Conservation (phyloP, 1,140 invertebrate genomes). For the Drosophila suzukii region DNA sequence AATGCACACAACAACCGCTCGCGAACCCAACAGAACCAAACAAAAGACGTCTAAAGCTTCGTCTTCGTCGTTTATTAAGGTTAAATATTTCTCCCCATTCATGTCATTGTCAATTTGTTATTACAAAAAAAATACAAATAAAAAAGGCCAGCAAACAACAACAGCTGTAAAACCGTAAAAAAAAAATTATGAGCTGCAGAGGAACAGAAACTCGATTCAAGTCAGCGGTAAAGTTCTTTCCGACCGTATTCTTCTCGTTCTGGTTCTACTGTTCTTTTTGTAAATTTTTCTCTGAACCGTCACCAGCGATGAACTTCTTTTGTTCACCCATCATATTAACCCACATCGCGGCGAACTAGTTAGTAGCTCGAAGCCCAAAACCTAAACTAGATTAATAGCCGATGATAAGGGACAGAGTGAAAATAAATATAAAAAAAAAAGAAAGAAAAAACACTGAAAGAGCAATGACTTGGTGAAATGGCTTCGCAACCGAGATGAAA, state of each 20-base stretch:
- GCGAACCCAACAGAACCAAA: constrained; percentile 34
- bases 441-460: constrained; percentile 27
- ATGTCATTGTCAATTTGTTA: constrained; percentile 83
- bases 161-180: constrained; percentile 54
- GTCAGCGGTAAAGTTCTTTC: constrained; percentile 61
- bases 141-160: constrained; percentile 14
- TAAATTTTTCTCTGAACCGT: constrained; percentile 43
- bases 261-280: constrained; percentile 26
- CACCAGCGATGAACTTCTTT: constrained; percentile 44
- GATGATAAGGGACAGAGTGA: constrained; percentile 57
- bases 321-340: constrained; percentile 70
- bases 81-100: constrained; percentile 81
- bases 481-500: constrained; percentile 1
- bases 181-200: constrained; percentile 38
- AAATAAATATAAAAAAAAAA: constrained; percentile 10
- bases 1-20: constrained; percentile 48
- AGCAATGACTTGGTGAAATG: constrained; percentile 45
- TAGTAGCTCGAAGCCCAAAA: constrained; percentile 47
- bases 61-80: constrained; percentile 76
- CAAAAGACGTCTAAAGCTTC: constrained; percentile 65
- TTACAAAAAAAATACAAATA: constrained; percentile 65
- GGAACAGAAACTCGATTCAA: constrained; percentile 45
- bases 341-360: constrained; percentile 58
- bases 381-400: constrained; percentile 79
- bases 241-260: constrained; percentile 27